A percentile compares a stretch with the other conserved stretches of the same genome.
Conservation (phyloP, 1,140 invertebrate genomes). For the Streblospio benedicti region DNA sequence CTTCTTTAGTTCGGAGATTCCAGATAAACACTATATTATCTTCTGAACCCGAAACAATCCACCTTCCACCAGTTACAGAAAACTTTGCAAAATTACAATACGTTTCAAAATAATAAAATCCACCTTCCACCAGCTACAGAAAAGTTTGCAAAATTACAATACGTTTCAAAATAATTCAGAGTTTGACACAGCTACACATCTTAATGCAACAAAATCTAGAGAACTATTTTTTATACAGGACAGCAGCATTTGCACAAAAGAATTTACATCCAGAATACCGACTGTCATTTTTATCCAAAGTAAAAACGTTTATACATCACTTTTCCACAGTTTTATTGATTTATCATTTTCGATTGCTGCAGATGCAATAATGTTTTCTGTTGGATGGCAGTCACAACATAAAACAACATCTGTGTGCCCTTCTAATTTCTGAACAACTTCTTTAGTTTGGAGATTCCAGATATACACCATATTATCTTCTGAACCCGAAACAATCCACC, state of each 20-base stretch:
- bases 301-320: conserved; percentile 67
- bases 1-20: conserved; percentile 98
- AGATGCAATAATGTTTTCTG: conserved; percentile 97
- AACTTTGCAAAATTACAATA: conserved; percentile 99
- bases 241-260: too few relatives aligned
- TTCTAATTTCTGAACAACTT: conserved; percentile 93
- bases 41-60: conserved; percentile 99
- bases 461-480: conserved; percentile 99
- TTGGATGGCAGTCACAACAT: conserved; percentile 61
- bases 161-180: too few relatives aligned
- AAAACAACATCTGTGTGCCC: conserved; percentile 66
- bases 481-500: conserved; percentile 99
- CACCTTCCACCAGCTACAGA: too few relatives aligned
- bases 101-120: conserved; percentile 82
- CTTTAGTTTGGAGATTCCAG: conserved; percentile 98
- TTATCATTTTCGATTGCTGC: conserved; percentile 97
- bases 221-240: too few relatives aligned
- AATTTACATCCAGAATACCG: too few relatives aligned
- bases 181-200: too few relatives aligned
- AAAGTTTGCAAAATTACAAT: too few relatives aligned
- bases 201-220: too few relatives aligned
- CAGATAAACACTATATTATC: conserved; percentile 98
- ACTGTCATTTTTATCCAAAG: too few relatives aligned
- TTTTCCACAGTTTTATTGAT: conserved; percentile 98
- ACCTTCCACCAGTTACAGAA: conserved; percentile 88